phyloP scores from a whole-genome alignment of 92 coral and sea anemone genomes.

The Palythoa caribaeorum region DNA sequence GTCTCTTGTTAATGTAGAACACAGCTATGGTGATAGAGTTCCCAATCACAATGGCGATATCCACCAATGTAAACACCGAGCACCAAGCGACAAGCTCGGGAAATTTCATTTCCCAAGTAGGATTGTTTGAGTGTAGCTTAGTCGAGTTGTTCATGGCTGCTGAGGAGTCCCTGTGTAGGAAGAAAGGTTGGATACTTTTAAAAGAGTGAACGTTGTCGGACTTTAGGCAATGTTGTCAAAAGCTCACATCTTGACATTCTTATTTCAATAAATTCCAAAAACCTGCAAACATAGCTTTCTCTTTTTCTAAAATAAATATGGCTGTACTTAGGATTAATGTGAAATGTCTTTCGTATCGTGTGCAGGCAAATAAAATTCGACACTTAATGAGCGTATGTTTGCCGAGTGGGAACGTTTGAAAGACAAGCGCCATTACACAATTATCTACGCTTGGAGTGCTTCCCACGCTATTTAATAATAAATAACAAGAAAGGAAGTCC shows the following conservation, averaged over 20 bases:
- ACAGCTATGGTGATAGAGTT: slow-evolving; percentile 80
- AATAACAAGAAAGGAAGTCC: background rate
- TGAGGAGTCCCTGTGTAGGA: background rate
- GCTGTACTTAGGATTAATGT: background rate
- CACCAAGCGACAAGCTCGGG: slow-evolving; percentile 80
- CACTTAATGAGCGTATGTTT: slow-evolving; percentile 39
- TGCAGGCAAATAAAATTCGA: slow-evolving; percentile 6
- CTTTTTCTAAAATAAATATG: background rate
- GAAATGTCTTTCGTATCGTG: background rate
- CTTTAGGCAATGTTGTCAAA: background rate
- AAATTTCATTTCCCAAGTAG: slow-evolving; percentile 48
- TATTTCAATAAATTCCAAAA: background rate
- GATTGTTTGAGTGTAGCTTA: background rate
- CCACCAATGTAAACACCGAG: slow-evolving; percentile 70
- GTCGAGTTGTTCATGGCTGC: slow-evolving; percentile 76
- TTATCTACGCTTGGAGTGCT: background rate
- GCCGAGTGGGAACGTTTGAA: slow-evolving; percentile 13
- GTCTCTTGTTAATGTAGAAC: slow-evolving; percentile 76
- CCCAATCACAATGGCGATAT: slow-evolving; percentile 75
- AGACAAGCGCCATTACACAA: slow-evolving; percentile 39
- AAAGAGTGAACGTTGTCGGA: background rate
- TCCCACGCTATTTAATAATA: slow-evolving; percentile 17
- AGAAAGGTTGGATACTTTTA: background rate
- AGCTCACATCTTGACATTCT: background rate
- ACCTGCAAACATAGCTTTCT: slow-evolving; percentile 3